phyloP scores from a whole-genome alignment of 1,140 invertebrate species.

The Atta colombica region DNA sequence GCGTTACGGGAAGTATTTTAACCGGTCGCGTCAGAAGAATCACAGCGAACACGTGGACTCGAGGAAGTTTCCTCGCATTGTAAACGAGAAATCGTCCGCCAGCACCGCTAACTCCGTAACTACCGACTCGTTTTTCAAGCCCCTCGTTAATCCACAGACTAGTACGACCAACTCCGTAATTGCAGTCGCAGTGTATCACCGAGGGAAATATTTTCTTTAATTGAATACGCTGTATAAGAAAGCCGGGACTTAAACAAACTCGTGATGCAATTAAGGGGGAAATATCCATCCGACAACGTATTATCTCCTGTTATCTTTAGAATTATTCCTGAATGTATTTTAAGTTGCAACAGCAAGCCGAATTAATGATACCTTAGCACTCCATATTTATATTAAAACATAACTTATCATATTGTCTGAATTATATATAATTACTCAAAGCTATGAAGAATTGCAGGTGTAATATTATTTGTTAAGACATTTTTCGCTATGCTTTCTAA shows the following conservation, averaged over 20 bases:
- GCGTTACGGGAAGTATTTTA: constrained; percentile 60
- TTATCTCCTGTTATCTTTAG: constrained; percentile 36
- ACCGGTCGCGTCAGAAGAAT: constrained; percentile 58
- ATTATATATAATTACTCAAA: not conserved
- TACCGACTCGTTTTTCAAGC: constrained; percentile 61
- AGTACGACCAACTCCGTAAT: constrained; percentile 59
- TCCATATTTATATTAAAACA: not conserved
- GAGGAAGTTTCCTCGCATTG: constrained; percentile 58
- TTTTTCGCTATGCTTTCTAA: not conserved
- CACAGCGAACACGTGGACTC: constrained; percentile 56
- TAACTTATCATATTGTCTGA: not conserved
- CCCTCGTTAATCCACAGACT: constrained; percentile 59
- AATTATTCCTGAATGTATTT: not conserved
- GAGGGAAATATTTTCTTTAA: constrained; percentile 63
- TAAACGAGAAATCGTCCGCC: constrained; percentile 63
- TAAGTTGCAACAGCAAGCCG: not conserved
- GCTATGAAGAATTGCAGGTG: not conserved
- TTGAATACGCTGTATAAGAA: constrained; percentile 58
- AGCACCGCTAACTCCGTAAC: constrained; percentile 55
- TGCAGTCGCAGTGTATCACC: constrained; percentile 59
- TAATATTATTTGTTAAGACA: not conserved
- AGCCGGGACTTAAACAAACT: constrained; percentile 52
- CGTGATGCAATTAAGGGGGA: constrained; percentile 49
- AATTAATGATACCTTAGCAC: not conserved
- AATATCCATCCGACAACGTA: constrained; percentile 33